Evolutionary conservation across 2,797 vertebrate genomes (phyloP).

Genomic region (Pangasius krempfi): DNA sequence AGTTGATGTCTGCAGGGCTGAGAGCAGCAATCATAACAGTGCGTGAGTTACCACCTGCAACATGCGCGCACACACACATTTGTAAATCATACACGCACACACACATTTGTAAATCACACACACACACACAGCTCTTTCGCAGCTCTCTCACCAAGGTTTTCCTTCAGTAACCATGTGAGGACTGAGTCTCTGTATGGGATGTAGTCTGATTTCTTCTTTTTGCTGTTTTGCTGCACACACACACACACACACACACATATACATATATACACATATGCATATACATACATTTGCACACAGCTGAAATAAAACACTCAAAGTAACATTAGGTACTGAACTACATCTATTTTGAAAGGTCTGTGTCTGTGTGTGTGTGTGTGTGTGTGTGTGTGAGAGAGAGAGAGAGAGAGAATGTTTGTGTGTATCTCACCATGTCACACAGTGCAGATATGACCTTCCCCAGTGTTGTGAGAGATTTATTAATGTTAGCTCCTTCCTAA

Average conservation of each 20-base stretch:
- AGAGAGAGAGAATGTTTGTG: neutral
- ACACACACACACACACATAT: slow-evolving; percentile 19
- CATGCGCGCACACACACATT: slow-evolving; percentile 20
- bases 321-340: neutral
- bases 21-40: slow-evolving; percentile 92
- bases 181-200: slow-evolving; percentile 90
- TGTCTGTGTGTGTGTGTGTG: neutral
- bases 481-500: slow-evolving; percentile 83
- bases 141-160: slow-evolving; percentile 81
- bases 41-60: slow-evolving; percentile 87
- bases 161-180: slow-evolving; percentile 89
- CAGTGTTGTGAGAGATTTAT: slow-evolving; percentile 80
- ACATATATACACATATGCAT: no score
- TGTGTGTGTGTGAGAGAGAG: slow-evolving; percentile 20
- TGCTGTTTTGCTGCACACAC: slow-evolving; percentile 76
- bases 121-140: slow-evolving; percentile 42
- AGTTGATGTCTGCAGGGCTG: slow-evolving; percentile 90
- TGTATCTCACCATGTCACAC: slow-evolving; percentile 75
- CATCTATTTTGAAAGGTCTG: neutral
- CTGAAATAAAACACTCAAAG: neutral
- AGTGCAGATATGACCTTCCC: slow-evolving; percentile 82
- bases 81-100: neutral
- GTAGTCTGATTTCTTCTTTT: slow-evolving; percentile 85
- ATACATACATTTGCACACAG: neutral
- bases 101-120: slow-evolving; percentile 7